Evolutionary conservation across 2,888 invertebrate species (phyloP), one percentile per base, ranked within the genome.

Genomic region (Galeruca laticollis): DNA sequence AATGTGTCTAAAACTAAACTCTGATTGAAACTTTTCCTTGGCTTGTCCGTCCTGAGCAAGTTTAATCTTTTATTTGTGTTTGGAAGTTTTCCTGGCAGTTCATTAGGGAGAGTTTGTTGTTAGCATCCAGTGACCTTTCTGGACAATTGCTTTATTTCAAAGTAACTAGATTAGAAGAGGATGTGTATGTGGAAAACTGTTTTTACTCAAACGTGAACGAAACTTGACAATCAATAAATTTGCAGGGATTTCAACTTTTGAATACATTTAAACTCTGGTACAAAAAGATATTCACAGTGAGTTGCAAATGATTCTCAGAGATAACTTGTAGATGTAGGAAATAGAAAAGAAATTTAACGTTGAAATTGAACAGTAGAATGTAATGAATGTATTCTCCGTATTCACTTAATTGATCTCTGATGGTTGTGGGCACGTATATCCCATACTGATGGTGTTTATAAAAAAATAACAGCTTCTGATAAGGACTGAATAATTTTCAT

Each of bases 11-110:
- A 20, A 60, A 40, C 40, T 21, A 15, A 43, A 60, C 43, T 43
- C 10, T 15, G n/a, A 52, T 33, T 43, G 10, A 54, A 26, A 52
- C 37, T 49, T 47, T 33, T 67, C 47, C 54, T 54, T 40, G 15
- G 43, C 13, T 33, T 10, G 35, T 35, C 56, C 56, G 31, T 57
- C 56, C 56, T 18, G n/a, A 68, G 57, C 20, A 43, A 37, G 43
- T 43, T 57, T 62, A 43, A 61, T 62, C 68, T 68, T 68, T 68
- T 68, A 68, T 68, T 68, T 68, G 61, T 68, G 56, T 68, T 67
- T 13, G 60, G 37, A 51, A 67, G 67, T 67, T 67, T 56, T 54
- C 54, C 57, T 33, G 57, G 47, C 62, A 57, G 68, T 68, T 68
- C 68, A 68, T 68, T 68, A 68, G 47, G 67, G 49, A 56, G 61